Percentiles rank a stretch among this genome's conserved stretches.
These are phyloP conservation scores for Drosophila aldrichi DNA, from an alignment of 2,888 invertebrate genomes.

Conservation along the genomic window DNA sequence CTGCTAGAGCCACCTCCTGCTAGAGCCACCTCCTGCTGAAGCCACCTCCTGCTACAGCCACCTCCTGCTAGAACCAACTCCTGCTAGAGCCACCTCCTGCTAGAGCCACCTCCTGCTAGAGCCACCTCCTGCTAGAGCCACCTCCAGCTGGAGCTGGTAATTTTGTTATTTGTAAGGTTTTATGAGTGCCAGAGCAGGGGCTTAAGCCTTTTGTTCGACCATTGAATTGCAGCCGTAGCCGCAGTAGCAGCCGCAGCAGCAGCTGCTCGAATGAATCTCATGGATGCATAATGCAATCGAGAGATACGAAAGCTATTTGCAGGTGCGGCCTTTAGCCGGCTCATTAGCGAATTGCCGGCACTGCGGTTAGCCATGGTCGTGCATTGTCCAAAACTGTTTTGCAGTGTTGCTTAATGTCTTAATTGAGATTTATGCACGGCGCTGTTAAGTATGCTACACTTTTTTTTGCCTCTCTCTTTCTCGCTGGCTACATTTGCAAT, in stretches of 20 bases:
- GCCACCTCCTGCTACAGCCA: too few species aligned
- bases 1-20: too few species aligned
- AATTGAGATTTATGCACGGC: constrained; percentile 71
- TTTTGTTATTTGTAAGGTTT: constrained; percentile 50
- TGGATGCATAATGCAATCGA: constrained; percentile 29
- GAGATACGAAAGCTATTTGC: constrained; percentile 29
- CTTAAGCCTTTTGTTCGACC: constrained; percentile 18
- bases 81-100: too few species aligned
- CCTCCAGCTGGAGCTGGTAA: constrained; percentile 6
- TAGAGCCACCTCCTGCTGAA: too few species aligned
- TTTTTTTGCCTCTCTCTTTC: constrained; percentile 23
- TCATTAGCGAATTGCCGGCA: constrained; percentile 40
- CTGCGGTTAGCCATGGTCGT: neutral
- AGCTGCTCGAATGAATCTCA: constrained; percentile 13
- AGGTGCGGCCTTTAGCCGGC: constrained; percentile 7
- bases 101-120: too few species aligned
- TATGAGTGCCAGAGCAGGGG: constrained; percentile 2
- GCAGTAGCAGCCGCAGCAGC: neutral
- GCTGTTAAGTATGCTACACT: constrained; percentile 63
- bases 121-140: too few species aligned
- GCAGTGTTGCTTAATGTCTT: constrained; percentile 67
- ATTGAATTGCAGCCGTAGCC: constrained; percentile 1
- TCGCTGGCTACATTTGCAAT: constrained; percentile 58
- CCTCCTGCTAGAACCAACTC: too few species aligned
- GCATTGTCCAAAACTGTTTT: constrained; percentile 54